A percentile compares a stretch with the other conserved stretches of the same genome.
Evolutionary conservation across 2,113 vertebrate species (phyloP).

Genomic region (Romanogobio albipinnatus): DNA sequence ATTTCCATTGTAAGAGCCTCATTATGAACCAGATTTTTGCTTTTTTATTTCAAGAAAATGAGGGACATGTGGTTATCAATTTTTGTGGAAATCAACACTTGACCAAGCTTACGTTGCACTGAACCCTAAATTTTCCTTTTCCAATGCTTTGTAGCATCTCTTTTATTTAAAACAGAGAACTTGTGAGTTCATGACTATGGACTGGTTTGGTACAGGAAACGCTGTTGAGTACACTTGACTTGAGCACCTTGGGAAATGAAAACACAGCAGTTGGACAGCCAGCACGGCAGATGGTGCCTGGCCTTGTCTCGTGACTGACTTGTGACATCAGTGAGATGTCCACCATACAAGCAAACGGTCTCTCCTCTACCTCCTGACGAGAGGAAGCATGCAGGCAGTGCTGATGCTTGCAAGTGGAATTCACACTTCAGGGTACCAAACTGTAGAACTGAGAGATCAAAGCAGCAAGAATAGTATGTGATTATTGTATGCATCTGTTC

Average conservation of each 20-base stretch:
- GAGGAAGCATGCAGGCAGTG: conserved; percentile 11
- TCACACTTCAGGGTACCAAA: conserved; percentile 5
- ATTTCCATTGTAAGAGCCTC: neutral
- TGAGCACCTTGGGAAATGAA: conserved; percentile 59
- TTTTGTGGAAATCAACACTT: neutral
- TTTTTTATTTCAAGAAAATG: neutral
- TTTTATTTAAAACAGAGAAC: neutral
- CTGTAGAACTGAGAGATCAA: neutral
- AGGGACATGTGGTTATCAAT: neutral
- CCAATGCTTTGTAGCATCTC: neutral
- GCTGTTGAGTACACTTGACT: conserved; percentile 45
- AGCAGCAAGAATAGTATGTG: neutral
- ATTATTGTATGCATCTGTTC: neutral
- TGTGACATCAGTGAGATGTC: conserved; percentile 62
- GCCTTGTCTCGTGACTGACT: conserved; percentile 63
- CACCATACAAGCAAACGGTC: conserved; percentile 64
- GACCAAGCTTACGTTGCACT: neutral
- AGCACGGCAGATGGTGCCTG: conserved; percentile 72
- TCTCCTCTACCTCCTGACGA: conserved; percentile 10
- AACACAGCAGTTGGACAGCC: conserved; percentile 64
- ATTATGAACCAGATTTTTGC: neutral
- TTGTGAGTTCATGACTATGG: neutral
- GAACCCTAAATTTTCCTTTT: neutral
- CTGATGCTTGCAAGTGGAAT: conserved; percentile 16
- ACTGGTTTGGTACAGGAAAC: conserved; percentile 8